These are phyloP conservation scores for Climacteris rufus DNA, from an alignment of 2,113 vertebrate genomes.

Conservation along the genomic window DNA sequence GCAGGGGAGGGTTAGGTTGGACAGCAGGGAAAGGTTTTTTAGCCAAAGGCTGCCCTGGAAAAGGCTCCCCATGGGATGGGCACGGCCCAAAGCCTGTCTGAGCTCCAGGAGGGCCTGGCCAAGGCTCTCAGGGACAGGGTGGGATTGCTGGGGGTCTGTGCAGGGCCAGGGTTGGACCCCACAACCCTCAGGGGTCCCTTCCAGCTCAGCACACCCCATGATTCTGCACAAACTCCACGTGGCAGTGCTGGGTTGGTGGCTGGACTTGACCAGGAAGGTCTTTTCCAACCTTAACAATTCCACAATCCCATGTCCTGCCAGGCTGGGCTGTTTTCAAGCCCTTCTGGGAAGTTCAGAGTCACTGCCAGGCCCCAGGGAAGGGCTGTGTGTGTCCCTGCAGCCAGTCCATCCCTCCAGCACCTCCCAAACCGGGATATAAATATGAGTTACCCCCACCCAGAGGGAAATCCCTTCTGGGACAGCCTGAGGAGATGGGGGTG, in stretches of 20 bases:
- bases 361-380: not conserved
- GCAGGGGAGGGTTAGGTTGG: not conserved
- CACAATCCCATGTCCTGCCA: rapidly evolving
- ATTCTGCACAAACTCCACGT: not conserved
- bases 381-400: not conserved
- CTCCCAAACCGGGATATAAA: not conserved
- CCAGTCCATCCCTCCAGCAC: rapidly evolving
- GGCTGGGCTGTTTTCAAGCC: not conserved
- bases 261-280: too few relatives aligned
- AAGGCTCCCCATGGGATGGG: not conserved
- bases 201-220: not conserved
- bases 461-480: not conserved
- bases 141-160: not conserved
- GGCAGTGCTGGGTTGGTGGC: not conserved
- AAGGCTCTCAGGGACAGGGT: not conserved
- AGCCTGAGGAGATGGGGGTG: not conserved
- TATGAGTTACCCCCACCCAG: not conserved
- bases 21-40: too few relatives aligned
- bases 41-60: not conserved
- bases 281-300: not conserved
- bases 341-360: not conserved
- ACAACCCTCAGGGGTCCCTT: not conserved
- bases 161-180: not conserved
- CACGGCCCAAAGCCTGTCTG: not conserved
- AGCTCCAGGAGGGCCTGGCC: not conserved